phyloP scores from a whole-genome alignment of 2,888 invertebrate species.

The Brenthis daphne region DNA sequence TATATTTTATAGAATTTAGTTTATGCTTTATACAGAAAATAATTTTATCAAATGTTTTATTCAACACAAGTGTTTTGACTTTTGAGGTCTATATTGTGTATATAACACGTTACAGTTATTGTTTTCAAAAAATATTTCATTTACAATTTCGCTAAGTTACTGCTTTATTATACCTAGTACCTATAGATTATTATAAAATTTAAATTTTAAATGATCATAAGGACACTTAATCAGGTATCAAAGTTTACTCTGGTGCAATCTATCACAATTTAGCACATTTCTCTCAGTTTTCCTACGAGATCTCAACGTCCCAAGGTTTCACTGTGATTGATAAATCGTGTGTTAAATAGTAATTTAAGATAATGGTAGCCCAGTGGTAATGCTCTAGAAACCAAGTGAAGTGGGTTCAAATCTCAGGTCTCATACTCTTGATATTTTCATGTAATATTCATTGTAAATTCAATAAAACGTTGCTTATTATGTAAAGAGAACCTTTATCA shows the following conservation, averaged over 20 bases:
- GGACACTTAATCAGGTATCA: conserved; percentile 2
- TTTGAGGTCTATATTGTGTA: no score
- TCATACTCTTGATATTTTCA: no score
- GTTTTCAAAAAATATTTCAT: no score
- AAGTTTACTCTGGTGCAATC: conserved; percentile 18
- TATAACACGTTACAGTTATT: no score
- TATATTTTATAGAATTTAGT: no score
- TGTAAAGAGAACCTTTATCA: conserved; percentile 5
- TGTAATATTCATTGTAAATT: background rate
- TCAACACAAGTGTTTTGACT: no score
- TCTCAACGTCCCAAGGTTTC: conserved; percentile 49
- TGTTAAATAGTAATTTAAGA: conserved; percentile 28
- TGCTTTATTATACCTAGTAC: no score
- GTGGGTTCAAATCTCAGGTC: no score
- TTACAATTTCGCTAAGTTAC: no score
- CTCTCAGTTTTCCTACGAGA: conserved; percentile 33
- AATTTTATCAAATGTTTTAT: no score
- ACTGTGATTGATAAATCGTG: conserved; percentile 62
- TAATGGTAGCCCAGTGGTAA: conserved; percentile 16
- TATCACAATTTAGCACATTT: conserved; percentile 27
- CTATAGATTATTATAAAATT: background rate
- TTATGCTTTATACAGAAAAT: no score
- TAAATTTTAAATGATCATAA: background rate
- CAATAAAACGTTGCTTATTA: background rate
- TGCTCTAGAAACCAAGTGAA: no score